A percentile compares a stretch with the other conserved stretches of the same genome.
These are phyloP conservation scores for Stegana nigrithorax DNA, from an alignment of 2,888 invertebrate species.

Conservation along the genomic window DNA sequence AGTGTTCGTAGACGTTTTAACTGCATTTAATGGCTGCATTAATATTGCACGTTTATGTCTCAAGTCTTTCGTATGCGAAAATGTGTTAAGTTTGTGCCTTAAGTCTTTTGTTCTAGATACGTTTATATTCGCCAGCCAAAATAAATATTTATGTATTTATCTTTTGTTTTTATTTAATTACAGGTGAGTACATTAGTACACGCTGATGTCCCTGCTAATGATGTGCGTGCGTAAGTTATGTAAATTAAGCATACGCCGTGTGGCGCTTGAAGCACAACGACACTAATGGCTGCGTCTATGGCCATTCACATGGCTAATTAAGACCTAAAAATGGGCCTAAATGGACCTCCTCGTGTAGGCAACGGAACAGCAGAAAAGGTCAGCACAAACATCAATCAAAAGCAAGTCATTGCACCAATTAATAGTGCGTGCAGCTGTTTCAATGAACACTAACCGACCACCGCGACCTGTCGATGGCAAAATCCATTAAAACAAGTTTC, in stretches of 20 bases:
- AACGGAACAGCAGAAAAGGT: slow-evolving; percentile 8
- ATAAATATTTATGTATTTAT: neutral
- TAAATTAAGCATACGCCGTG: slow-evolving; percentile 1
- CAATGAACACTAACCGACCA: no score
- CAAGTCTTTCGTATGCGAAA: neutral
- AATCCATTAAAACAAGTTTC: no score
- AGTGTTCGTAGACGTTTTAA: no score
- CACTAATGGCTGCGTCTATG: no score
- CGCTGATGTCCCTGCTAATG: neutral
- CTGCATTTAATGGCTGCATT: no score
- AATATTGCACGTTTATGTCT: neutral
- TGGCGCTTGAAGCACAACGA: neutral
- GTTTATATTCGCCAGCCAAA: no score
- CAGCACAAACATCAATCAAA: slow-evolving; percentile 3
- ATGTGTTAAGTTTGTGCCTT: neutral
- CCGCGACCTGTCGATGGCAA: no score
- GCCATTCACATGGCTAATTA: neutral
- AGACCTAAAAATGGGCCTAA: no score
- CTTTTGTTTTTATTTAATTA: slow-evolving; percentile 4
- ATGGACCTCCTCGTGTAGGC: neutral
- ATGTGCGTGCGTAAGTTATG: neutral
- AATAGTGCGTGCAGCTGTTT: slow-evolving; percentile 22
- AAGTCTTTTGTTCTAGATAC: slow-evolving; percentile 13
- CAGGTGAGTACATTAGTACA: neutral
- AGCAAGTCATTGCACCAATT: neutral